Evolutionary conservation across 2,888 invertebrate genomes (phyloP).

Genomic region (Xylophagus ater): DNA sequence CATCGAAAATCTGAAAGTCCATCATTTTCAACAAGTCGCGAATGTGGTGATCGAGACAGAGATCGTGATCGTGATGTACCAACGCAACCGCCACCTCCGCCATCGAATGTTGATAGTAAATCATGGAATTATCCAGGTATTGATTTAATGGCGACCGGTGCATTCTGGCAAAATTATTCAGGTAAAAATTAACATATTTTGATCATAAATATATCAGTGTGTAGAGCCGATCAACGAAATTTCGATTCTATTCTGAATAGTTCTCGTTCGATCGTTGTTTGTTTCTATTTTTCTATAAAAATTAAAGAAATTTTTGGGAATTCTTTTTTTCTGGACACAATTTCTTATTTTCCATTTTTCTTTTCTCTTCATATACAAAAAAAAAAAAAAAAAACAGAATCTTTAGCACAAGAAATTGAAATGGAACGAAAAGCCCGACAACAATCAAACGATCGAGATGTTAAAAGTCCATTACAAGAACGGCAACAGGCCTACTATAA

Average conservation of each 20-base stretch:
- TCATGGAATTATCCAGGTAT: slow-evolving; percentile 59
- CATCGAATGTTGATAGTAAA: slow-evolving; percentile 40
- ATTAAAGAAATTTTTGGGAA: slow-evolving; percentile 1
- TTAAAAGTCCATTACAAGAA: slow-evolving; percentile 76
- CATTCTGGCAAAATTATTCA: slow-evolving; percentile 87
- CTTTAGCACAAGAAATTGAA: slow-evolving; percentile 76
- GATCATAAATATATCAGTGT: no score
- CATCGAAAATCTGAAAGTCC: slow-evolving; percentile 17
- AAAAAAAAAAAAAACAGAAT: slow-evolving; percentile 58
- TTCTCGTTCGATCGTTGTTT: no score
- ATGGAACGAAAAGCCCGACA: slow-evolving; percentile 77
- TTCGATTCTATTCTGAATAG: no score
- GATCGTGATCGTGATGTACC: slow-evolving; percentile 28
- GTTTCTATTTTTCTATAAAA: not conserved
- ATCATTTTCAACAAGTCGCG: slow-evolving; percentile 32
- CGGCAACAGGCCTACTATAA: slow-evolving; percentile 68
- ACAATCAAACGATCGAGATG: slow-evolving; percentile 67
- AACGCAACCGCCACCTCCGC: slow-evolving; percentile 37
- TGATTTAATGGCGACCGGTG: slow-evolving; percentile 76
- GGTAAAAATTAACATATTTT: slow-evolving; percentile 47
- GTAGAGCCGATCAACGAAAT: no score
- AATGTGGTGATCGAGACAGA: slow-evolving; percentile 26
- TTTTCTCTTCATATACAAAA: slow-evolving; percentile 35
- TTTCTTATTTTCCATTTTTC: slow-evolving; percentile 3
- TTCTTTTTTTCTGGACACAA: not conserved